Evolutionary conservation across 2,888 invertebrate species (phyloP).

Genomic region (Chorisops tibialis): DNA sequence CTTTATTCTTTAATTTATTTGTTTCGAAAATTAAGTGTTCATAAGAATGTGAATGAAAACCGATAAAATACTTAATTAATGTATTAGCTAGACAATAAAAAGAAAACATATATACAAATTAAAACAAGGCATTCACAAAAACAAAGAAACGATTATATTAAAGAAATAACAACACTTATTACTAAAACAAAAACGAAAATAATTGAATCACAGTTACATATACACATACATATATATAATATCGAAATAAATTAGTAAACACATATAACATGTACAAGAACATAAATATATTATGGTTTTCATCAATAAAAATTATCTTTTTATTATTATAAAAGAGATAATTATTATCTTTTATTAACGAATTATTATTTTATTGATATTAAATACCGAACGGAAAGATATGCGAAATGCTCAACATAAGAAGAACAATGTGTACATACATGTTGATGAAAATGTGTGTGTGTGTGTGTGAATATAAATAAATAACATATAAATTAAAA

Average conservation of each 20-base stretch:
- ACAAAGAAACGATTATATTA: constrained; percentile 25
- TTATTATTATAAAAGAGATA: not conserved
- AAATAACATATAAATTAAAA: too few species aligned
- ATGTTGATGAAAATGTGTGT: too few species aligned
- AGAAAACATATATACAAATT: constrained; percentile 29
- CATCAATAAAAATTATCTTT: not conserved
- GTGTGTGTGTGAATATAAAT: too few species aligned
- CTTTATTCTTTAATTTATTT: not conserved
- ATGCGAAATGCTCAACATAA: too few species aligned
- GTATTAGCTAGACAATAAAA: constrained; percentile 2
- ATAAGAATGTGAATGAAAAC: too few species aligned
- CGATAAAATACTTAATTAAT: not conserved
- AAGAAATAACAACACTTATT: constrained; percentile 20
- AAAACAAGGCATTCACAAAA: constrained; percentile 29
- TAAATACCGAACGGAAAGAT: constrained; percentile 23
- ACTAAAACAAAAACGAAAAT: constrained; percentile 28
- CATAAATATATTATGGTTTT: constrained; percentile 14
- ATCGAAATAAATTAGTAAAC: constrained; percentile 45
- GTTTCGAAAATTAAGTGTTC: not conserved
- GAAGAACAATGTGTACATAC: too few species aligned
- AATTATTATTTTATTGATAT: constrained; percentile 16
- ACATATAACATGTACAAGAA: constrained; percentile 51
- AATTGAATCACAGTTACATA: constrained; percentile 18
- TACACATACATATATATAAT: constrained; percentile 16
- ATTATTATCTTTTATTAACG: not conserved